Percentiles rank a stretch among this genome's conserved stretches.
These are phyloP conservation scores for Melolontha melolontha DNA, from an alignment of 2,888 invertebrate genomes.

Conservation along the genomic window DNA sequence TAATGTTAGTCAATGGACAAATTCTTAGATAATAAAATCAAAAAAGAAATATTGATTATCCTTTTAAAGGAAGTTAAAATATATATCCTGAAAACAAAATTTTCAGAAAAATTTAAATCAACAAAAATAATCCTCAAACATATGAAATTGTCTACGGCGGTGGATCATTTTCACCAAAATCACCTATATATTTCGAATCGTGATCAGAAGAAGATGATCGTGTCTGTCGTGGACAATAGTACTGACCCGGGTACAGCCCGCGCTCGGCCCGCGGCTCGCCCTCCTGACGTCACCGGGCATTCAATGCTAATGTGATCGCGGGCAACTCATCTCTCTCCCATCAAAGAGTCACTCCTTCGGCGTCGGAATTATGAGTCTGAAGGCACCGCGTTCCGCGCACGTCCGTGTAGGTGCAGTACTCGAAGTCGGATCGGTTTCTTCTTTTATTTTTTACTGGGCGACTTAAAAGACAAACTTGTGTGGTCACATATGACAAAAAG, in stretches of 20 bases:
- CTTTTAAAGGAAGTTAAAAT: too few species aligned
- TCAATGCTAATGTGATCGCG: conserved; percentile 64
- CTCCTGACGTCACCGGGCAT: conserved; percentile 62
- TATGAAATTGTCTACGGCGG: too few species aligned
- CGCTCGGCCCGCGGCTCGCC: conserved; percentile 57
- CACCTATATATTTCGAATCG: conserved; percentile 24
- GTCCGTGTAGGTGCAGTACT: conserved; percentile 46
- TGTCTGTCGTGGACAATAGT: conserved; percentile 59
- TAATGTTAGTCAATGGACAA: too few species aligned
- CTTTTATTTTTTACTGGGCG: conserved; percentile 15
- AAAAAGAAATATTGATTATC: too few species aligned
- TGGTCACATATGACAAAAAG: too few species aligned
- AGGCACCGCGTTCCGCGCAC: conserved; percentile 35
- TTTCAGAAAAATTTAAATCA: too few species aligned
- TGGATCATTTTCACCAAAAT: too few species aligned
- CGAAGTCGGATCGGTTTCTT: conserved; percentile 7
- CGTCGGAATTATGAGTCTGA: conserved; percentile 45
- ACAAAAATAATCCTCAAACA: too few species aligned
- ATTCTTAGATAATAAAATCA: too few species aligned
- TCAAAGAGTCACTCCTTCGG: conserved; percentile 59
- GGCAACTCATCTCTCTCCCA: conserved; percentile 49
- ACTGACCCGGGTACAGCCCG: conserved; percentile 55
- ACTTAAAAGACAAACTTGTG: background rate
- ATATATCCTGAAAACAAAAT: too few species aligned
- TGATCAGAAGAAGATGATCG: conserved; percentile 50